These are phyloP conservation scores for Hemibagrus guttatus DNA, from an alignment of 2,797 vertebrate genomes.

Conservation along the genomic window DNA sequence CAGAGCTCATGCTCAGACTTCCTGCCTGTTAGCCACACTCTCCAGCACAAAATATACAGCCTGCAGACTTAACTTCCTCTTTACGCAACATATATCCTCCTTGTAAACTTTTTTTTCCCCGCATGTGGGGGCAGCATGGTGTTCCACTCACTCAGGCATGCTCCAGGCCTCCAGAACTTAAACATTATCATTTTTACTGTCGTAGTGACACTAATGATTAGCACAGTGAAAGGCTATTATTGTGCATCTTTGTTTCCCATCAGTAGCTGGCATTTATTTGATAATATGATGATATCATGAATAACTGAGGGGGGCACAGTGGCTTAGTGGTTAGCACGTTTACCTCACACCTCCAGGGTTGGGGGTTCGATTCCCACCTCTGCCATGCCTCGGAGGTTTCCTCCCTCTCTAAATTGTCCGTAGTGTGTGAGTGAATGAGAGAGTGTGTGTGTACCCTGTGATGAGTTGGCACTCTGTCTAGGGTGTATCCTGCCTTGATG, in stretches of 20 bases:
- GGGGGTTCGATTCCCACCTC: too few relatives aligned
- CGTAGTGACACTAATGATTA: neutral
- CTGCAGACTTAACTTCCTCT: constrained; percentile 40
- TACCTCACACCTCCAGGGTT: too few relatives aligned
- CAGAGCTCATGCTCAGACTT: constrained; percentile 8
- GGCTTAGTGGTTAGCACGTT: too few relatives aligned
- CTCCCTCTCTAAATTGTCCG: too few relatives aligned
- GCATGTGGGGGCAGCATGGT: constrained; percentile 1
- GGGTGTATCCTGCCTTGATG: too few relatives aligned
- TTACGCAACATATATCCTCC: constrained; percentile 47
- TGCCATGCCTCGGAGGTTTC: too few relatives aligned
- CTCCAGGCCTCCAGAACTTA: neutral
- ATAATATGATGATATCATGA: neutral
- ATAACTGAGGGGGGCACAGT: too few relatives aligned
- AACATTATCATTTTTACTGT: neutral
- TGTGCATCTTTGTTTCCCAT: neutral
- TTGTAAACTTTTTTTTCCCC: constrained; percentile 24
- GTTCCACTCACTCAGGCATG: constrained; percentile 15
- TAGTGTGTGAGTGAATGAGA: too few relatives aligned
- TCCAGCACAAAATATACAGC: constrained; percentile 13
- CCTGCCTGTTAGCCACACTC: neutral
- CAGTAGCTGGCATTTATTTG: neutral
- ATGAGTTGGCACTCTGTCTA: too few relatives aligned
- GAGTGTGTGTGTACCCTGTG: too few relatives aligned
- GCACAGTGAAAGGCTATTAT: neutral